phyloP scores from a whole-genome alignment of 2,888 invertebrate genomes.

The Dynastes maya region DNA sequence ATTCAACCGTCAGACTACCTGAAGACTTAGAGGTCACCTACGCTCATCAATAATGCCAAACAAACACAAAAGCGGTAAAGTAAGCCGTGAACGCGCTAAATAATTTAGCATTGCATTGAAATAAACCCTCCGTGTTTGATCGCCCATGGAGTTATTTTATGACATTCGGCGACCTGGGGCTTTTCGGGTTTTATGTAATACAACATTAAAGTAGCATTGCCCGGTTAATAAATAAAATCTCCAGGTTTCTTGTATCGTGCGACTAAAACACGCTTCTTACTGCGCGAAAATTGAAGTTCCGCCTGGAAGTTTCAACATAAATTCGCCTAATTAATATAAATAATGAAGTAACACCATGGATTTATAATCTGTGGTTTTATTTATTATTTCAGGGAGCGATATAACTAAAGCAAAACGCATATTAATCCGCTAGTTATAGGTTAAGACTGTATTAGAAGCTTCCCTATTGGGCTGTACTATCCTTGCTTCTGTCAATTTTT shows the following conservation, averaged over 20 bases:
- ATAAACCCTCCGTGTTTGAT: conserved; percentile 39
- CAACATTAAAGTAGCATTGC: conserved; percentile 17
- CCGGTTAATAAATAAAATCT: conserved; percentile 17
- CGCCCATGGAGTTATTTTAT: conserved; percentile 38
- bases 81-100: conserved; percentile 37
- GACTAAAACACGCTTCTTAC: not conserved
- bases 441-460: no score
- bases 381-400: no score
- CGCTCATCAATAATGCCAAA: conserved; percentile 39
- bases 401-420: no score
- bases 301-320: no score
- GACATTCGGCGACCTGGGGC: not conserved
- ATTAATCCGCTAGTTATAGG: no score
- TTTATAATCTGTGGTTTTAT: no score
- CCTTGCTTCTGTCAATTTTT: no score
- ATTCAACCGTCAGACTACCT: not conserved
- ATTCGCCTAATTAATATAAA: no score
- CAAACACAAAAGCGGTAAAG: conserved; percentile 31
- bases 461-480: no score
- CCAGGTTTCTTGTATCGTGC: not conserved
- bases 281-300: not conserved
- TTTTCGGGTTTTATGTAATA: conserved; percentile 26
- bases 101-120: conserved; percentile 36
- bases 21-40: conserved; percentile 7
- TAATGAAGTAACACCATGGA: no score